Base-by-base conservation (phyloP, 2,797 vertebrate genomes). In the Dipus sagitta region DNA sequence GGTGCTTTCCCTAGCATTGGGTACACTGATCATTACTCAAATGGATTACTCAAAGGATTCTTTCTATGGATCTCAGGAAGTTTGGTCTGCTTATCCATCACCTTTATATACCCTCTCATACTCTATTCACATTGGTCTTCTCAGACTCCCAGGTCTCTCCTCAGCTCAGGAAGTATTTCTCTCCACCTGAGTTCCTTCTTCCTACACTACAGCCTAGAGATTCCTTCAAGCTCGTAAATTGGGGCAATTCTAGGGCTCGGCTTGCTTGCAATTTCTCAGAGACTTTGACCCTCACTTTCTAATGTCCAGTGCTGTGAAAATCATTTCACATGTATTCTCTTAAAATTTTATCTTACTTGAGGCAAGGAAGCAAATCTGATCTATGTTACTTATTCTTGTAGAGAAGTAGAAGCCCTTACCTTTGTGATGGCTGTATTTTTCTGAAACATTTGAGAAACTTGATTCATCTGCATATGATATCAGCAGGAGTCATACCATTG, bases 391-490 rank as follows among this genome's bases (percentile, higher is more conserved):
- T 11, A 52, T n/a, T 83, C 32, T 92, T 82, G 18, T 83, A 62
- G 70, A 23, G 2, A 74, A 42, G 2, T 81, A 38, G 23, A 84
- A 28, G 30, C 7, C n/a, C n/a, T 65, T 65, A 54, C 14, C 15
- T 74, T 82, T 86, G 26, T 72, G 20, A 88, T 88, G 17, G 28
- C 17, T 81, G 24, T 54, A 9, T 84, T 93, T 70, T 68, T 34
- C 75, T 54, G 71, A 90, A 92, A 65, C 42, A 79, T 14, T 79
- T 21, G 65, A 74, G 14, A 91, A 92, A 85, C 38, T 77, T 67
- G 23, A 74, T 77, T 82, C 28, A 70, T 83, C 26, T 93, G 23
- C 18, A 60, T 74, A 17, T 79, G 32, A 47, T 52, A n/a, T 23
- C 28, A 74, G 60, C 32, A 87, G 26, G 2, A 92, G 7, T 6